These are phyloP conservation scores for Polyommatus iphigenia DNA, from an alignment of 2,888 invertebrate species.

Conservation along the genomic window DNA sequence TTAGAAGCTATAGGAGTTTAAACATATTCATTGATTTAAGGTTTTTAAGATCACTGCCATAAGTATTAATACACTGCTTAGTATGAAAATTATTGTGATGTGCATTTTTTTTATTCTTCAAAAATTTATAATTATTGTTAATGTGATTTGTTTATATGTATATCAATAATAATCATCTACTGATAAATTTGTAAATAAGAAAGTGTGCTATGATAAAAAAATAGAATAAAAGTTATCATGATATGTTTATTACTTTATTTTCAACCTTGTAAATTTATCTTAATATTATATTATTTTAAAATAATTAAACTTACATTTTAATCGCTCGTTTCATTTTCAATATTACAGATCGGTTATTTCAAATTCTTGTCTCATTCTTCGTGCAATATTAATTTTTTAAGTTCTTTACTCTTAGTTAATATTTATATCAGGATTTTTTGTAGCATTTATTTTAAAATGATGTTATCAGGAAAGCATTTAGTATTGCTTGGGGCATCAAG, in stretches of 20 bases:
- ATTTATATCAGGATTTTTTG: not conserved
- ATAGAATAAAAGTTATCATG: constrained; percentile 14
- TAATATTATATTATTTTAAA: not conserved
- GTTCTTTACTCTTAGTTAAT: not conserved
- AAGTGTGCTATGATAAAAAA: not conserved
- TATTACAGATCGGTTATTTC: not conserved
- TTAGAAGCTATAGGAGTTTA: too few species aligned
- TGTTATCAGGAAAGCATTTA: not conserved
- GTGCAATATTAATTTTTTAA: not conserved
- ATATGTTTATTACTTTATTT: constrained; percentile 23
- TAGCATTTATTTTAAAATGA: not conserved
- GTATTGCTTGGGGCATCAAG: not conserved
- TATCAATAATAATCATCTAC: not conserved
- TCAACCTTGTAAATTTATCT: constrained; percentile 26
- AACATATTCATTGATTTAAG: too few species aligned
- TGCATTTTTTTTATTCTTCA: not conserved
- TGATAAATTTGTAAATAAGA: not conserved
- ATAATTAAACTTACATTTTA: constrained; percentile 27
- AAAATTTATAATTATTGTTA: not conserved
- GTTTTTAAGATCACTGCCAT: too few species aligned
- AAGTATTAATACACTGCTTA: not conserved
- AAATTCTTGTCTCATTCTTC: not conserved
- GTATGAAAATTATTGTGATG: not conserved
- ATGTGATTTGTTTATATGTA: not conserved
- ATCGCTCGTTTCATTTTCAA: not conserved